These are phyloP conservation scores for Panthera uncia DNA, from an alignment of 2,113 vertebrate genomes.

Conservation along the genomic window DNA sequence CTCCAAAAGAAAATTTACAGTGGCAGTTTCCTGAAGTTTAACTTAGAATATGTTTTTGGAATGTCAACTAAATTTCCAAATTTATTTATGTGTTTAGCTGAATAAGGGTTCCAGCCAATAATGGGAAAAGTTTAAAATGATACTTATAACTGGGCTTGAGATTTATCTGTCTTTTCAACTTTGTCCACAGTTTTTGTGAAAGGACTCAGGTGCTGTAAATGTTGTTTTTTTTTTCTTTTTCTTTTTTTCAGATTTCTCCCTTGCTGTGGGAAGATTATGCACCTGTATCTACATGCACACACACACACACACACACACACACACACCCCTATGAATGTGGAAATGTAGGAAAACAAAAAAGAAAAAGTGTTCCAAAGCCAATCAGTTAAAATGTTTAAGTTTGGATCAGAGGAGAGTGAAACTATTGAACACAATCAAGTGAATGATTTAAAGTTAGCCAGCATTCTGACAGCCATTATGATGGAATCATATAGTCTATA, in stretches of 20 bases:
- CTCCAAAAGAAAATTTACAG: not conserved
- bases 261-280: not conserved
- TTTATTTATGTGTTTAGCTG: not conserved
- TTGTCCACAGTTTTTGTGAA: not conserved
- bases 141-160: not conserved
- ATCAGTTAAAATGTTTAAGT: not conserved
- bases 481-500: not conserved
- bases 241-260: not conserved
- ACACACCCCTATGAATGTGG: not conserved
- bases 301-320: not conserved
- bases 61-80: not conserved
- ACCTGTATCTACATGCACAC: not conserved
- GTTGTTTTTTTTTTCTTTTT: not conserved
- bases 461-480: not conserved
- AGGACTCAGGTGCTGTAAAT: not conserved
- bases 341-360: not conserved
- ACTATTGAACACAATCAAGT: not conserved
- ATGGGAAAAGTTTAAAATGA: not conserved
- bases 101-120: not conserved
- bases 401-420: not conserved
- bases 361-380: not conserved
- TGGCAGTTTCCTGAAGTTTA: not conserved
- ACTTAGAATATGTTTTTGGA: not conserved
- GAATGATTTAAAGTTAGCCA: not conserved
- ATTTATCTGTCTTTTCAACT: not conserved